Conservation (phyloP, 2,113 vertebrate genomes). For the Dasyurus viverrinus region DNA sequence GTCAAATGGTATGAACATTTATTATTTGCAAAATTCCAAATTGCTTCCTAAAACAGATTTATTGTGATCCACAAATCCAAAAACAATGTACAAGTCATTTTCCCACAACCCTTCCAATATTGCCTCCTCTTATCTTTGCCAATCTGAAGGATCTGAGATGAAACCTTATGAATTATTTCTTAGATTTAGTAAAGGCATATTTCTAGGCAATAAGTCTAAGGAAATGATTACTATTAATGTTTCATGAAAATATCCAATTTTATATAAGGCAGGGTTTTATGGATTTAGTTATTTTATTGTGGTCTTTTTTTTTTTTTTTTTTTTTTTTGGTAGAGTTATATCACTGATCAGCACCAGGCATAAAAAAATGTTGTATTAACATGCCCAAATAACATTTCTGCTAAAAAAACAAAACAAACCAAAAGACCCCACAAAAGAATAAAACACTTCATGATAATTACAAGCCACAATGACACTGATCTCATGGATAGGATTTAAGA, state of each 20-base stretch:
- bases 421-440: too few relatives aligned
- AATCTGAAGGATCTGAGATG: neutral
- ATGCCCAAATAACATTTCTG: neutral
- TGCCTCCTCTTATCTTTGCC: neutral
- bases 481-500: neutral
- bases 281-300: neutral
- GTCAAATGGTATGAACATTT: neutral
- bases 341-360: neutral
- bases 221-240: neutral
- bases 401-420: neutral
- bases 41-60: neutral
- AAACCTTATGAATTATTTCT: neutral
- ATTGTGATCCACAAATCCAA: neutral
- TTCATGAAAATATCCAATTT: neutral
- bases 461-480: neutral
- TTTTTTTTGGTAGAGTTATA: neutral
- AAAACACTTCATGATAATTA: neutral
- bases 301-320: neutral
- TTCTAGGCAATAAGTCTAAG: neutral
- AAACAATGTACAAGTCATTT: neutral
- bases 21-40: neutral
- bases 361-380: neutral
- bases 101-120: neutral
- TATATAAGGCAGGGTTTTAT: neutral
- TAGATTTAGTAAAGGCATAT: neutral